phyloP scores from a whole-genome alignment of 2,797 vertebrate genomes.

The Danio kyathit region DNA sequence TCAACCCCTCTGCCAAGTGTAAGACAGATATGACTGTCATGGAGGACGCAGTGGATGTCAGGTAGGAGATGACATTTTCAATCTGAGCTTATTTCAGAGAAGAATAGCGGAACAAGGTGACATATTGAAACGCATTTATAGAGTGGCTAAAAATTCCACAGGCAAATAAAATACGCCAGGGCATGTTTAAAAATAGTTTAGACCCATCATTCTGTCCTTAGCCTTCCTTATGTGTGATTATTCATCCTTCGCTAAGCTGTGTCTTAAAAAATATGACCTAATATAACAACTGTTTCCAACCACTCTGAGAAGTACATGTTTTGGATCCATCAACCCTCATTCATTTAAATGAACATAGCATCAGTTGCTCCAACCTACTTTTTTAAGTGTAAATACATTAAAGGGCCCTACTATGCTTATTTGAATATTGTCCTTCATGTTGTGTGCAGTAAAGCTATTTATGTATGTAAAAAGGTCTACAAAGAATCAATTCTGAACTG shows the following conservation, averaged over 20 bases:
- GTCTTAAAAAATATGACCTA: background rate
- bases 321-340: background rate
- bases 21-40: slow-evolving; percentile 99
- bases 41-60: slow-evolving; percentile 97
- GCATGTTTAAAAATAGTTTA: background rate
- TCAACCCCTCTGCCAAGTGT: slow-evolving; percentile 98
- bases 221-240: background rate
- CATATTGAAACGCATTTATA: background rate
- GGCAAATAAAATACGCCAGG: background rate
- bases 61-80: slow-evolving; percentile 76
- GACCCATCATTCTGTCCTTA: background rate
- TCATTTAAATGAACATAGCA: background rate
- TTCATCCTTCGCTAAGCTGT: background rate
- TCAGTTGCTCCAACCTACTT: background rate
- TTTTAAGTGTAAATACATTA: too few relatives aligned
- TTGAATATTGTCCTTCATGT: too few relatives aligned
- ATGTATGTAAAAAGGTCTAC: too few relatives aligned
- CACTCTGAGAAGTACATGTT: background rate
- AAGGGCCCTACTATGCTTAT: too few relatives aligned
- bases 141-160: background rate
- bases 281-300: background rate
- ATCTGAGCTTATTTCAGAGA: slow-evolving; percentile 6
- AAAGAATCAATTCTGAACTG: too few relatives aligned
- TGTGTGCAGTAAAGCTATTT: too few relatives aligned
- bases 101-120: background rate